Evolutionary conservation across 2,113 vertebrate genomes (phyloP), one percentile per base, ranked within the genome.

Genomic region (Nerophis ophidion): DNA sequence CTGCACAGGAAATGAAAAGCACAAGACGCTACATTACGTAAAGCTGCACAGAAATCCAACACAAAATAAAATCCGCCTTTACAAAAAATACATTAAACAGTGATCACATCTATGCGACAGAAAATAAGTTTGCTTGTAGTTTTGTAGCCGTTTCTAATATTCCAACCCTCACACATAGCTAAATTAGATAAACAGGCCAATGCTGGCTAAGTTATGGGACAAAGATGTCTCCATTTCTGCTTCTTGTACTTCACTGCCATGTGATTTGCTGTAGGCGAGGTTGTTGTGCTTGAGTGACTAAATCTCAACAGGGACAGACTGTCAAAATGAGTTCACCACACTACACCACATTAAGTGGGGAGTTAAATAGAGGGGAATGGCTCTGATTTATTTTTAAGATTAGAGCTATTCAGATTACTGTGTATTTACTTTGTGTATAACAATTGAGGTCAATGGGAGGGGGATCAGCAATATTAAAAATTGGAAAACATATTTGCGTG

Each of bases 1-100:
- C 97, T 99, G 63, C 4, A 58, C 67, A 17, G 66, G 53, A 66
- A 48, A 4, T 8, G 1, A 14, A 33, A 33, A 58, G 11, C 40
- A n/a, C 26, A 26, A 3, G 26, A 26, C 26, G 0, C 26, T 26
- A 26, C 26, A 26, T 26, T 2, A 26, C 3, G 2, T 26, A 26
- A 26, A 26, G 26, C 26, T 26, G 26, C 26, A 52, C 12, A 10
- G 38, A 7, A 9, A 52, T 48, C n/a, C 6, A 15, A 19, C 48
- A 17, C 48, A 16, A 40, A 1, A 26, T 26, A 26, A 40, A 40
- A 9, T 40, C 38, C 10, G 38, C 8, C 38, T 9, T 40, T 40
- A 40, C 38, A 40, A 12, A 44, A 11, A 12, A 44, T 11, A 44
- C 4, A 26, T 26, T 26, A 26, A 26, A 3, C 26, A 26, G 26